phyloP scores from a whole-genome alignment of 2,797 vertebrate genomes.

The Parotocinclus haroldoi region DNA sequence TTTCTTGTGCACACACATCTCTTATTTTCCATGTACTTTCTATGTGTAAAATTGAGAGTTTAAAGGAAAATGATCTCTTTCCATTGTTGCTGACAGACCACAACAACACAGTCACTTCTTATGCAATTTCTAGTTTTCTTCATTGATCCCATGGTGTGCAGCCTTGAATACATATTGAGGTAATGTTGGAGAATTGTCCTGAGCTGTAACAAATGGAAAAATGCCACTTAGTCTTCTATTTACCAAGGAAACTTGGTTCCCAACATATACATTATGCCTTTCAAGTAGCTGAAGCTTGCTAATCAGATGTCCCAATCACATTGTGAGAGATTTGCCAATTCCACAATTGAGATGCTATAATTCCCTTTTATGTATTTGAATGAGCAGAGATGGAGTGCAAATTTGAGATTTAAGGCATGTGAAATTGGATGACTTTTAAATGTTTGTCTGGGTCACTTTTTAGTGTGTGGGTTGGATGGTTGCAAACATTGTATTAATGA shows the following conservation, averaged over 20 bases:
- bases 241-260: constrained; percentile 35
- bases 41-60: too few species aligned
- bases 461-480: too few species aligned
- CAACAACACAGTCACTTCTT: too few species aligned
- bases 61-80: too few species aligned
- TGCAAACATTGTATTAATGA: too few species aligned
- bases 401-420: too few species aligned
- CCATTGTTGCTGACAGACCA: too few species aligned
- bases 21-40: too few species aligned
- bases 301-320: constrained; percentile 27
- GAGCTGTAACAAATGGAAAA: constrained; percentile 2
- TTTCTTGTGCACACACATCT: too few species aligned
- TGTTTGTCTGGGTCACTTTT: too few species aligned
- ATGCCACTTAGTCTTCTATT: constrained; percentile 52
- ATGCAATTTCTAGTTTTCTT: too few species aligned
- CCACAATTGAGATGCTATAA: constrained; percentile 23
- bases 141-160: too few species aligned
- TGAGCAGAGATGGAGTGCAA: constrained; percentile 41
- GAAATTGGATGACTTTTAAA: constrained; percentile 41
- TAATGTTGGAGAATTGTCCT: not conserved
- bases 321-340: constrained; percentile 38
- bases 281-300: constrained; percentile 1
- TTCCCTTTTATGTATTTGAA: constrained; percentile 39
- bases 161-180: not conserved
- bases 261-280: constrained; percentile 35